Conservation (phyloP, 2,888 invertebrate species). For the Listrodromus nycthemerus region DNA sequence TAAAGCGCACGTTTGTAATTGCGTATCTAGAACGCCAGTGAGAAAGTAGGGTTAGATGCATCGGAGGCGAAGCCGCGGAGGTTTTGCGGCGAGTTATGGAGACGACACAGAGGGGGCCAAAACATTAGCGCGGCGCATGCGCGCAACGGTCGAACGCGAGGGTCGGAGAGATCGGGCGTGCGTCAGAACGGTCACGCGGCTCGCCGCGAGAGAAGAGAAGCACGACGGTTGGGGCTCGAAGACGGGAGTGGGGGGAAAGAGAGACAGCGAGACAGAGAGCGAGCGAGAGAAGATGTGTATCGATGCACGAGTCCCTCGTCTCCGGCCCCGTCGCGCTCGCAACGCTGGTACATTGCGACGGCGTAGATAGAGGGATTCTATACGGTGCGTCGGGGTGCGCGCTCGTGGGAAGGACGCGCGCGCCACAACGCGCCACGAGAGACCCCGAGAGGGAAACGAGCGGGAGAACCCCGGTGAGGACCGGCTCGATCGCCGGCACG, state of each 20-base stretch:
- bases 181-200: slow-evolving; percentile 62
- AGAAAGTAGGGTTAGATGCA: background rate
- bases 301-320: slow-evolving; percentile 52
- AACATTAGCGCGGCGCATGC: slow-evolving; percentile 45
- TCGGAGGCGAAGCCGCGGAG: slow-evolving; percentile 2
- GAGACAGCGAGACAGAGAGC: slow-evolving; percentile 27
- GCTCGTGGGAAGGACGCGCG: slow-evolving; percentile 43
- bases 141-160: slow-evolving; percentile 43
- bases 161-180: slow-evolving; percentile 65
- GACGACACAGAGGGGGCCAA: background rate
- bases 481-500: slow-evolving; percentile 54
- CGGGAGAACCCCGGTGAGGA: slow-evolving; percentile 54
- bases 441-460: slow-evolving; percentile 45
- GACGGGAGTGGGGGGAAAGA: slow-evolving; percentile 6
- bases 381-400: slow-evolving; percentile 52
- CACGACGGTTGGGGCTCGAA: slow-evolving; percentile 10
- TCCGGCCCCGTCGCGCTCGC: slow-evolving; percentile 29
- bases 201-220: slow-evolving; percentile 19
- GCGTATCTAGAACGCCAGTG: background rate
- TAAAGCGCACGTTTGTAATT: too few species aligned
- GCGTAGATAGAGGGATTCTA: slow-evolving; percentile 58
- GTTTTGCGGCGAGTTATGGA: slow-evolving; percentile 10
- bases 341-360: slow-evolving; percentile 39
- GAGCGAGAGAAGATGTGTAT: slow-evolving; percentile 56
- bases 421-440: slow-evolving; percentile 47